Conservation (phyloP, 1,140 invertebrate species). For the Copidosoma floridanum region DNA sequence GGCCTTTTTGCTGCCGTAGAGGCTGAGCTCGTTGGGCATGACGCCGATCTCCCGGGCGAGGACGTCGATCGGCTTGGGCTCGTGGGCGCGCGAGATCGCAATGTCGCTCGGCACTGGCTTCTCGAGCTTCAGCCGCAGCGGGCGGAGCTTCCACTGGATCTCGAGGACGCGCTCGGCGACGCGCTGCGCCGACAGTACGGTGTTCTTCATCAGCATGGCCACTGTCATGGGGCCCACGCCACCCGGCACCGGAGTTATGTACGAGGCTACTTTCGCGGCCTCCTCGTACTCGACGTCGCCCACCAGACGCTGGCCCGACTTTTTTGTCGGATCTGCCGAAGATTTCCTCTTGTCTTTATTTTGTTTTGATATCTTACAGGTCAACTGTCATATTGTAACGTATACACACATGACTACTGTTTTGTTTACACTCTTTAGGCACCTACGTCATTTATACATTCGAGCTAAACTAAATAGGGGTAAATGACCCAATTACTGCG, state of each 20-base stretch:
- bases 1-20: constrained; percentile 92
- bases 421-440: too few species aligned
- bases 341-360: too few species aligned
- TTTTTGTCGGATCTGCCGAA: constrained; percentile 85
- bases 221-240: constrained; percentile 99
- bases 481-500: too few species aligned
- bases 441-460: too few species aligned
- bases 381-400: too few species aligned
- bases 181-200: constrained; percentile 77
- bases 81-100: constrained; percentile 81
- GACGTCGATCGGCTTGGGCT: constrained; percentile 77
- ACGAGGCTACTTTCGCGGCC: constrained; percentile 76
- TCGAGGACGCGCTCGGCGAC: constrained; percentile 59
- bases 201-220: constrained; percentile 96
- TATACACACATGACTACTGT: too few species aligned
- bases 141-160: constrained; percentile 65
- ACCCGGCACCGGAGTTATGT: constrained; percentile 96
- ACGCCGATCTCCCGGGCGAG: constrained; percentile 87
- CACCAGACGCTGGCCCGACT: constrained; percentile 80
- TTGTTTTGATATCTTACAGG: too few species aligned
- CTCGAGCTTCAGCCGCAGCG: constrained; percentile 61
- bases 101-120: constrained; percentile 86
- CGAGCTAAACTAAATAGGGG: too few species aligned
- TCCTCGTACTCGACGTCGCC: constrained; percentile 92
- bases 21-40: constrained; percentile 75